A percentile compares a stretch with the other conserved stretches of the same genome.
These are phyloP conservation scores for Pseudobourletiella spinata DNA, from an alignment of 1,140 invertebrate genomes.

Conservation along the genomic window DNA sequence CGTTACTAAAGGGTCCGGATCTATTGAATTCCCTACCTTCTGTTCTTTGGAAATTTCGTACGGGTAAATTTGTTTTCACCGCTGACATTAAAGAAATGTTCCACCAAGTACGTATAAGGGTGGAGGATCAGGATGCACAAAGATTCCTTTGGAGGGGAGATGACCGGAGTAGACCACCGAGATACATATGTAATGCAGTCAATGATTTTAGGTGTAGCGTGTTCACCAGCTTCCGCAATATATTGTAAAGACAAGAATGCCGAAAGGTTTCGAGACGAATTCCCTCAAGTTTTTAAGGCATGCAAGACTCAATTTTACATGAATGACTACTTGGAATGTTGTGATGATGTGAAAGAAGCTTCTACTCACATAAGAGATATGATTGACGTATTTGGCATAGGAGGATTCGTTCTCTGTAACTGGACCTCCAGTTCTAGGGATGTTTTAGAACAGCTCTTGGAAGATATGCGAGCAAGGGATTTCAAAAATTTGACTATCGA, in stretches of 20 bases:
- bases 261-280: neutral
- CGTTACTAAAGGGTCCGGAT: conserved; percentile 3
- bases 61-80: conserved; percentile 2
- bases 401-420: too few relatives aligned
- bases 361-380: too few relatives aligned
- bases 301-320: too few relatives aligned
- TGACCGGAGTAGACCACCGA: neutral
- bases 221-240: conserved; percentile 7
- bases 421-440: too few relatives aligned
- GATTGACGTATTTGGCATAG: too few relatives aligned
- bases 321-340: too few relatives aligned
- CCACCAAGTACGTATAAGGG: neutral
- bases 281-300: conserved; percentile 1
- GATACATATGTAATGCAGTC: conserved; percentile 3
- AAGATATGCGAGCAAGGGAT: too few relatives aligned
- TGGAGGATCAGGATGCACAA: conserved; percentile 6
- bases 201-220: conserved; percentile 22
- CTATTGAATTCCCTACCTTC: conserved; percentile 5
- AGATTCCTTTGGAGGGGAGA: conserved; percentile 23
- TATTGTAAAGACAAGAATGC: conserved; percentile 11
- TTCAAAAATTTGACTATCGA: too few relatives aligned
- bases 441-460: too few relatives aligned
- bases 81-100: conserved; percentile 23
- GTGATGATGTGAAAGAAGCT: too few relatives aligned
- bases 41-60: neutral